Conservation (phyloP, 92 coral and sea anemone species). For the Siderastrea radians region DNA sequence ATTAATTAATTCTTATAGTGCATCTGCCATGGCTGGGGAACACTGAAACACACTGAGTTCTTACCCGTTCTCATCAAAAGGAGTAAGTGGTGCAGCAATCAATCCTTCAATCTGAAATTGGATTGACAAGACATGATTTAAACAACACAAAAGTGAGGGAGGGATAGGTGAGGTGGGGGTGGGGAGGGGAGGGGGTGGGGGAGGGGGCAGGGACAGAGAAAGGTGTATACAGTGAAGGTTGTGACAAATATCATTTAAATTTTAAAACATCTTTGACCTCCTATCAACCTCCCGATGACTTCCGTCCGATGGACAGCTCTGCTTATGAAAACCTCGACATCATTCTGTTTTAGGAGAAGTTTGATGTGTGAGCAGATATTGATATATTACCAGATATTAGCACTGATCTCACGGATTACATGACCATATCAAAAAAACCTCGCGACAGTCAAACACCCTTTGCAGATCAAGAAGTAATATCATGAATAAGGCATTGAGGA, state of each 20-base stretch:
- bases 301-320: neutral
- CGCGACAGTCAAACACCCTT: too few relatives aligned
- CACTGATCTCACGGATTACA: too few relatives aligned
- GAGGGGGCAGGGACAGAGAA: neutral
- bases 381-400: too few relatives aligned
- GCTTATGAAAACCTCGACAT: too few relatives aligned
- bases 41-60: neutral
- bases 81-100: conserved; percentile 63
- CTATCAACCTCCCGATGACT: neutral
- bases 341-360: too few relatives aligned
- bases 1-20: neutral
- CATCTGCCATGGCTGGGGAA: too few relatives aligned
- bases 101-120: conserved; percentile 50
- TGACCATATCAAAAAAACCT: too few relatives aligned
- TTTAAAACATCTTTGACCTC: neutral
- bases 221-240: neutral
- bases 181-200: neutral
- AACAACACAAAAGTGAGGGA: neutral
- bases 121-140: neutral
- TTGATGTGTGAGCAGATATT: too few relatives aligned
- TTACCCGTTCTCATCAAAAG: conserved; percentile 58
- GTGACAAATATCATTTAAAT: neutral
- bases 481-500: too few relatives aligned
- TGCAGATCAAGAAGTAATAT: too few relatives aligned
- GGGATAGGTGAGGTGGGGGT: neutral